These are phyloP conservation scores for Muscicapa striata DNA, from an alignment of 2,797 vertebrate genomes.

Conservation along the genomic window DNA sequence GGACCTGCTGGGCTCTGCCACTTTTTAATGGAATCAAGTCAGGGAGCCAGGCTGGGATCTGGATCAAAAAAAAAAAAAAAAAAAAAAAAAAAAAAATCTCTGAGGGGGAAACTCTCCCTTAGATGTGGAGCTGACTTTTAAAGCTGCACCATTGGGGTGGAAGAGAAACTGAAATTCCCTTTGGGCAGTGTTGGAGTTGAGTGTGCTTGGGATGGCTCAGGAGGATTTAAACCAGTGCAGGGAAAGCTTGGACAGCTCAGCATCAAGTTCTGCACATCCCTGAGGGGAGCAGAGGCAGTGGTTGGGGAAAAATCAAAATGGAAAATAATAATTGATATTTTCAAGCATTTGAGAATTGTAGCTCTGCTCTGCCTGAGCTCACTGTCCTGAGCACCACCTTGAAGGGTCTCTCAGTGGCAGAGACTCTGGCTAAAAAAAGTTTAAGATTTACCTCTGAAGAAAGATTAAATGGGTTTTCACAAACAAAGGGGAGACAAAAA, in stretches of 20 bases:
- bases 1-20: not conserved
- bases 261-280: not conserved
- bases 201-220: not conserved
- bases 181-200: not conserved
- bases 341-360: not conserved
- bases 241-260: not conserved
- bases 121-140: not conserved
- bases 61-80: not conserved
- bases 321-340: not conserved
- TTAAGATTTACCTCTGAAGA: not conserved
- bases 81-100: not conserved
- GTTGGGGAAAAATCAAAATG: not conserved
- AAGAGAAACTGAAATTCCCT: not conserved
- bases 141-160: not conserved
- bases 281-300: not conserved
- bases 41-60: not conserved
- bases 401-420: not conserved
- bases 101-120: not conserved
- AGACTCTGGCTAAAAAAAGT: not conserved
- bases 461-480: not conserved
- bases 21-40: not conserved
- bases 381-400: fast-evolving
- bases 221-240: not conserved
- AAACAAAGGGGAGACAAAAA: not conserved
- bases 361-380: not conserved